Evolutionary conservation across 2,888 invertebrate species (phyloP).

Genomic region (Zeuzera pyrina): DNA sequence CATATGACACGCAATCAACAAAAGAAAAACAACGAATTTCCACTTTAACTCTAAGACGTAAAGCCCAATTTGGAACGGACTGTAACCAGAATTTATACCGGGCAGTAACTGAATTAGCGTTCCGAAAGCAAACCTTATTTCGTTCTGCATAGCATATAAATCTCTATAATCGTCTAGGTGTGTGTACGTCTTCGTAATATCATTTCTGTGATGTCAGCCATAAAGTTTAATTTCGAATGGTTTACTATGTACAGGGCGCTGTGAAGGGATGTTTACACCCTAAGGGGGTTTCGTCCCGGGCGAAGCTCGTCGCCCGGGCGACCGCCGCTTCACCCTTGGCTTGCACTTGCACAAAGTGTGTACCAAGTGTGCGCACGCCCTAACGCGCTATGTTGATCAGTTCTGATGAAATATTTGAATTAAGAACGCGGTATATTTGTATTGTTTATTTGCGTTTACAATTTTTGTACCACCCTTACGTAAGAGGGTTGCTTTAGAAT

Average conservation of each 20-base stretch:
- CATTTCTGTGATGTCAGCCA: conserved; percentile 13
- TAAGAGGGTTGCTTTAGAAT: too few species aligned
- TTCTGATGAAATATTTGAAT: too few species aligned
- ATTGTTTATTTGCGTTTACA: too few species aligned
- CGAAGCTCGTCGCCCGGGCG: conserved; percentile 57
- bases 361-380: neutral
- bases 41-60: conserved; percentile 20
- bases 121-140: conserved; percentile 61
- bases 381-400: too few species aligned
- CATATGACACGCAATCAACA: neutral
- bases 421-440: too few species aligned
- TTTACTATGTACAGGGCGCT: conserved; percentile 9
- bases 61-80: conserved; percentile 22
- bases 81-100: conserved; percentile 18
- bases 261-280: conserved; percentile 38
- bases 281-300: conserved; percentile 18
- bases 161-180: conserved; percentile 38
- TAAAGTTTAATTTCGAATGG: conserved; percentile 23
- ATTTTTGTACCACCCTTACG: too few species aligned
- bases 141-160: conserved; percentile 57
- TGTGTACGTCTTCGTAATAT: conserved; percentile 17
- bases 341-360: conserved; percentile 41
- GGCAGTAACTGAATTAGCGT: conserved; percentile 61
- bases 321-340: conserved; percentile 31
- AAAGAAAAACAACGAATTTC: conserved; percentile 21